Evolutionary conservation across 2,113 vertebrate genomes (phyloP), one percentile per base, ranked within the genome.

Genomic region (Gambusia holbrooki): DNA sequence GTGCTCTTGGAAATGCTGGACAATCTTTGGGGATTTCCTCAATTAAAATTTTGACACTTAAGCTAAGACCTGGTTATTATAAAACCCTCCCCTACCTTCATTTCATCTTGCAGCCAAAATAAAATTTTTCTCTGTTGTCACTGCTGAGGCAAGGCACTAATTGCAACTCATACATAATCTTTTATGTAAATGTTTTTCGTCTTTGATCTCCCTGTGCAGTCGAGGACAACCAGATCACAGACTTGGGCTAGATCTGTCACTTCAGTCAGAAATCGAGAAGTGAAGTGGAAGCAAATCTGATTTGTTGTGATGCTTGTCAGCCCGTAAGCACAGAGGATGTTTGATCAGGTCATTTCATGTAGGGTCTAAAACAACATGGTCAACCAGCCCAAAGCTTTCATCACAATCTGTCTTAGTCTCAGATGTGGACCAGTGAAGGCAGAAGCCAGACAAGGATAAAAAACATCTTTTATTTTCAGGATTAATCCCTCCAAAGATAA

Each of bases 91-190:
- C 74, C 81, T 73, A 90, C 89, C 86, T 88, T 78, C 81, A 68
- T 88, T 92, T 92, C 86, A 88, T 92, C 84, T 92, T 62, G 27
- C 27, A 82, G 79, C 85, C 80, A 74, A 89, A 87, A 79, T 66
- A 70, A 76, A 80, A 77, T 66, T 61, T 83, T 82, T 89, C 85
- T 13, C 62, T 90, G 82, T 90, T 92, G 92, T 93, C 89, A 76
- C 86, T 75, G 73, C 65, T 32, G 65, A 87, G 69, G 69, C 75
- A 80, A 25, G 80, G 62, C 86, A 30, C 91, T 90, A 94, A 94
- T 93, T 94, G 92, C 84, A 42, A 87, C 77, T 89, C 85, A 80
- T 91, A 90, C 89, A 93, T 94, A 93, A 93, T 93, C 86, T 92
- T 82, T 84, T 85, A 87, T 92, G 90, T 75, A 88, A 90, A 94